These are phyloP conservation scores for Panthera leo DNA, from an alignment of 2,113 vertebrate genomes.

Conservation along the genomic window DNA sequence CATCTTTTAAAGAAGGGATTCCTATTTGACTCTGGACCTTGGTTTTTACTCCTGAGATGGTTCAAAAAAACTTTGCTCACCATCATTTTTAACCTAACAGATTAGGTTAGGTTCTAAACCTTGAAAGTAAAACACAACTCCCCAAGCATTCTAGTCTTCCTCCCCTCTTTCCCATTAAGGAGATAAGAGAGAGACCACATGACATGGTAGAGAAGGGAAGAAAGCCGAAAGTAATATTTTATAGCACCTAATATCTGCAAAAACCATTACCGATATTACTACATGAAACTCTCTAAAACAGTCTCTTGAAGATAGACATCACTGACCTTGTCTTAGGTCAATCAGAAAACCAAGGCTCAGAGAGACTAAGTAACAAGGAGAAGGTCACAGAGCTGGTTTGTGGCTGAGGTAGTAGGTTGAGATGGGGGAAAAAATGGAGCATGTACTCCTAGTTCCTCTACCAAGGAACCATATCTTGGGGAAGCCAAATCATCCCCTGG, in stretches of 20 bases:
- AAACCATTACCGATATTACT: neutral
- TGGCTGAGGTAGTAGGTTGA: neutral
- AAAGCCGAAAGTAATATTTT: neutral
- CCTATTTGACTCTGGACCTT: conserved; percentile 20
- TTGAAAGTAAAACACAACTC: neutral
- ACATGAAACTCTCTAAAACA: neutral
- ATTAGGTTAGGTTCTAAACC: neutral
- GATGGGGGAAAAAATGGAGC: neutral
- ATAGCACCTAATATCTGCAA: neutral
- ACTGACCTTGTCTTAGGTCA: neutral
- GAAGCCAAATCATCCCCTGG: neutral
- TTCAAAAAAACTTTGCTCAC: neutral
- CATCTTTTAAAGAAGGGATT: conserved; percentile 35
- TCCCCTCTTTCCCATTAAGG: neutral
- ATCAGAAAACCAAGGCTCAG: neutral
- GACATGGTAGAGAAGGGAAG: neutral
- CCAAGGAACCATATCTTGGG: neutral
- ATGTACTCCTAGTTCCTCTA: neutral
- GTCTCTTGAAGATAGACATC: neutral
- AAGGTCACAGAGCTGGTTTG: neutral
- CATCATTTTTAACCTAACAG: conserved; percentile 20
- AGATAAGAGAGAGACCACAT: neutral
- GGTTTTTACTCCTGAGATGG: neutral
- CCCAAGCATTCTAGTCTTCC: neutral
- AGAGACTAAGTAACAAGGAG: neutral